Evolutionary conservation across 2,797 vertebrate species (phyloP).

Genomic region (Moxostoma hubbsi): DNA sequence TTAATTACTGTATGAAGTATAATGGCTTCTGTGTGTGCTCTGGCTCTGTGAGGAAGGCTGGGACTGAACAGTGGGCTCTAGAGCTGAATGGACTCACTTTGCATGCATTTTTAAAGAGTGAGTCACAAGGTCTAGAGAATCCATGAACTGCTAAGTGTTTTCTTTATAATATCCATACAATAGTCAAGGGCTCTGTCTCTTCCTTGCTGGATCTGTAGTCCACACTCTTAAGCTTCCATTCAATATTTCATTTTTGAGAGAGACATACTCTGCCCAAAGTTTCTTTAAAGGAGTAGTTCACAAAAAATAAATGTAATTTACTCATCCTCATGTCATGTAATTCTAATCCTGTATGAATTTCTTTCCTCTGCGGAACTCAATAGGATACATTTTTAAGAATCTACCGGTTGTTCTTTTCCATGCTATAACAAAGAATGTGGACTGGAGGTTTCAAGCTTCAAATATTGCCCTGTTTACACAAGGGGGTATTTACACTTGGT

Average conservation of each 20-base stretch:
- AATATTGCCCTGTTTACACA: too few species aligned
- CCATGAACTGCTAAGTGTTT: conserved; percentile 10
- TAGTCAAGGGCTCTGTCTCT: too few species aligned
- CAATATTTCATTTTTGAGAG: neutral
- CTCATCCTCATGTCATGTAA: neutral
- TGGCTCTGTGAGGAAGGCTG: neutral
- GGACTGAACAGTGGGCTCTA: neutral
- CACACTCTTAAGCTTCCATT: neutral
- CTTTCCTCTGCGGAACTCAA: neutral
- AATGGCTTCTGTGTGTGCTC: conserved; percentile 14
- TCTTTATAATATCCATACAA: too few species aligned
- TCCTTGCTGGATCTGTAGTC: neutral
- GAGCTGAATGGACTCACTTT: conserved; percentile 23
- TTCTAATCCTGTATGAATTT: neutral
- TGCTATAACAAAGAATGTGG: too few species aligned
- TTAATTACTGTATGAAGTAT: conserved; percentile 9
- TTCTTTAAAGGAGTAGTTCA: neutral
- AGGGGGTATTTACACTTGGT: too few species aligned
- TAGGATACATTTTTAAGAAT: neutral
- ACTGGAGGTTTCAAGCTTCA: too few species aligned
- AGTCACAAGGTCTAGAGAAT: conserved; percentile 34
- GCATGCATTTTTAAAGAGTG: conserved; percentile 38
- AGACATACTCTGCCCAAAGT: neutral
- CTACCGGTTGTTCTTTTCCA: too few species aligned
- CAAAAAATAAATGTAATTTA: neutral